Conservation (phyloP, 2,797 vertebrate genomes). For the Darevskia nairensis region DNA sequence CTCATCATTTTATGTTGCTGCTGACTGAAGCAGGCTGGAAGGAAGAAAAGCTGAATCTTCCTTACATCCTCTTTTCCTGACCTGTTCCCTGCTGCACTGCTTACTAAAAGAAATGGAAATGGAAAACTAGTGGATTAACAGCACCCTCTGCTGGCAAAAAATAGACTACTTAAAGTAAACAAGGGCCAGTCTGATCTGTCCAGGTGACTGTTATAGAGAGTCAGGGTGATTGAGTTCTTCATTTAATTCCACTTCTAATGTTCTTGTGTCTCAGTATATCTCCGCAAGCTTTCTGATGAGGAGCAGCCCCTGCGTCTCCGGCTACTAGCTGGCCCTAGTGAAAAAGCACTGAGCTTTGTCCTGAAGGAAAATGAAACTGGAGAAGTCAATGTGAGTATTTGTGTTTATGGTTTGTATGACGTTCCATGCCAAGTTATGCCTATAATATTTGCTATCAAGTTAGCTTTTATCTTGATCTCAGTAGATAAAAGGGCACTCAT, state of each 20-base stretch:
- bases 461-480: neutral
- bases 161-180: neutral
- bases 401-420: neutral
- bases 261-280: conserved; percentile 79
- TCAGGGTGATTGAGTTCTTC: neutral
- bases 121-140: neutral
- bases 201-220: neutral
- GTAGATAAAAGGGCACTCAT: neutral
- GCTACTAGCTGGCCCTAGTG: conserved; percentile 90
- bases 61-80: neutral
- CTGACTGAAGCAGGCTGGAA: neutral
- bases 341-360: conserved; percentile 89
- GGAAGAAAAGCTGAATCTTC: neutral
- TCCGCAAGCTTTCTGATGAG: conserved; percentile 88
- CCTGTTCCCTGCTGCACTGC: neutral
- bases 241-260: neutral
- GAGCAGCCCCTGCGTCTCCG: conserved; percentile 89
- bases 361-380: conserved; percentile 95
- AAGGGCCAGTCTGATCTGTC: neutral
- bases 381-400: conserved; percentile 91
- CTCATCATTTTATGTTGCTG: neutral
- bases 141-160: neutral
- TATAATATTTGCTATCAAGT: neutral
- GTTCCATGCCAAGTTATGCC: neutral
- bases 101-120: neutral